Base-by-base conservation (phyloP, 2,113 vertebrate species). In the Polypterus bichir region DNA sequence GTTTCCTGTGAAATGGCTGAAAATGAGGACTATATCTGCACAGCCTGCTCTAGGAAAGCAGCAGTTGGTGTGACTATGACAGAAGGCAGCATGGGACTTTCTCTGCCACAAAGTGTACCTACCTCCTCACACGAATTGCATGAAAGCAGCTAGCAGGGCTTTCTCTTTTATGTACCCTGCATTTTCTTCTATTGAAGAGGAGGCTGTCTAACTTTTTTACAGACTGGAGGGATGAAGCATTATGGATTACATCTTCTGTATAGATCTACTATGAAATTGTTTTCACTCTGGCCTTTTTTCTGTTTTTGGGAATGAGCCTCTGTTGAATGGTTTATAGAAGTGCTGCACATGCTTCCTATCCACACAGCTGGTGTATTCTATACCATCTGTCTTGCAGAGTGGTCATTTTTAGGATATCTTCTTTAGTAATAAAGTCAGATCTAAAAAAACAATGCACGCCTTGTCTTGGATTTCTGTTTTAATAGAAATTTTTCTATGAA, bases 1-100 rank as follows among this genome's bases (percentile, higher is more conserved):
- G 93, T 99, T 9, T 89, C 96, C 3, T 94, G 91, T 4, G 96
- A 99, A 79, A 98, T 99, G 94, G 96, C 96, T 0, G 96, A 99
- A 79, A 97, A 83, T 0, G 96, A 99, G 72, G 96, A 99, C 84
- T 99, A 99, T 80, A 95, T 99, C 81, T 99, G 96, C 77, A 66
- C 81, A 75, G 91, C 91, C 84, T 99, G 96, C 82, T 89, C 87
- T 62, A 85, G 86, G 61, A 97, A 94, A 68, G 76, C 71, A 0
- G 46, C 60, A 2, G 44, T 10, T 0, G n/a, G 61, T 0, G 68
- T 52, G 1, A 61, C 48, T 67, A 52, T 57, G 48, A 1, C 73
- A 58, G 68, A 78, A 62, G 79, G 74, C 62, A 65, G 68, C n/a
- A 70, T 81, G 3, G 71, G 82, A 8, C 64, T 84, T 67, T 51